phyloP scores from a whole-genome alignment of 2,797 vertebrate genomes.

The Oreochromis mossambicus region DNA sequence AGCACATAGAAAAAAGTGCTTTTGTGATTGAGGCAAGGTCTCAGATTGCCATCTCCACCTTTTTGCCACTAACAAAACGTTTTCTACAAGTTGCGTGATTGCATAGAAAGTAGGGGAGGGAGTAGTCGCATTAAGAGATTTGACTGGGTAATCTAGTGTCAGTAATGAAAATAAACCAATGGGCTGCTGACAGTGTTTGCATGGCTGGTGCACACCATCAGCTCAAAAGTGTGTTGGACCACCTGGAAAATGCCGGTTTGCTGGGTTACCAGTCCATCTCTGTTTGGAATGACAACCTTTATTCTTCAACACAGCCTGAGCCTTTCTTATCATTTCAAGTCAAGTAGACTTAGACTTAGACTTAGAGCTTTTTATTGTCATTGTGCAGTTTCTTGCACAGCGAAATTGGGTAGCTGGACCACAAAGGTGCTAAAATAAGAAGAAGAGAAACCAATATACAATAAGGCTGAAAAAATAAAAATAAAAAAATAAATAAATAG shows the following conservation, averaged over 20 bases:
- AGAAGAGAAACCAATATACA: too few species aligned
- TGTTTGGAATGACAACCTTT: background rate
- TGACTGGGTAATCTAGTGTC: background rate
- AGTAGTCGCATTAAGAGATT: background rate
- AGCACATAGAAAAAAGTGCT: too few species aligned
- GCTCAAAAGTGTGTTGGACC: background rate
- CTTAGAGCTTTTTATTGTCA: too few species aligned
- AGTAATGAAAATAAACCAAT: background rate
- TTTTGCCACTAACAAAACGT: accelerated
- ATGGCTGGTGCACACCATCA: background rate
- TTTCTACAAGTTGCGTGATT: background rate
- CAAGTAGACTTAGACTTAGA: background rate
- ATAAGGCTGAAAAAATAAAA: too few species aligned
- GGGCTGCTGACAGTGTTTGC: background rate
- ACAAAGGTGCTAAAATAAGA: too few species aligned
- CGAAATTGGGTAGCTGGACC: too few species aligned
- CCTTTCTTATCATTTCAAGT: background rate
- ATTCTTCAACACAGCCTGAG: background rate
- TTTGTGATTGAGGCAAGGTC: background rate
- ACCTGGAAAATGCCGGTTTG: background rate
- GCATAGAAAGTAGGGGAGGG: background rate
- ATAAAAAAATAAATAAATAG: too few species aligned
- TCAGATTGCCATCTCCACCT: background rate
- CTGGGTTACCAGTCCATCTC: background rate
- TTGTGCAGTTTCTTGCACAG: too few species aligned